Evolutionary conservation across 1,140 invertebrate genomes (phyloP).

Genomic region (Drosophila prosaltans): DNA sequence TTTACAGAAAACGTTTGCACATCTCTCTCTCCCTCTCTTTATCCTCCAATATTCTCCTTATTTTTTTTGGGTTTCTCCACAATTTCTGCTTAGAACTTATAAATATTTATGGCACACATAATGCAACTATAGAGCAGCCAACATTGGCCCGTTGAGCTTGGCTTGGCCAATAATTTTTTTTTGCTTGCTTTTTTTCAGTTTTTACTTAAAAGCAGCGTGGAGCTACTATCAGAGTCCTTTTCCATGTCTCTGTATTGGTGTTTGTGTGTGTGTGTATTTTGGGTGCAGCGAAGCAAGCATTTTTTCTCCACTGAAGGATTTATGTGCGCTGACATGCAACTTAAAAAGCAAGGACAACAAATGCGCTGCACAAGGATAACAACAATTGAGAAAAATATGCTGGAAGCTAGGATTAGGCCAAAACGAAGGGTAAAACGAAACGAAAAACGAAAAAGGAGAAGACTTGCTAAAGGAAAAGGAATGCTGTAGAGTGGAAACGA

Average conservation of each 20-base stretch:
- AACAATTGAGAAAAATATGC: constrained; percentile 78
- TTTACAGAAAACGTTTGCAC: constrained; percentile 8
- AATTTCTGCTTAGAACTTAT: constrained; percentile 74
- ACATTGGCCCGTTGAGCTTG: constrained; percentile 58
- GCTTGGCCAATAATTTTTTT: constrained; percentile 71
- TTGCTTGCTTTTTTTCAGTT: constrained; percentile 20
- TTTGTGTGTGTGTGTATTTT: constrained; percentile 55
- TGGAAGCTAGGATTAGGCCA: constrained; percentile 70
- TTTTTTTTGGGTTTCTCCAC: neutral
- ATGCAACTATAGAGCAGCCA: constrained; percentile 43
- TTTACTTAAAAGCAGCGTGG: neutral
- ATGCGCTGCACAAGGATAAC: constrained; percentile 47
- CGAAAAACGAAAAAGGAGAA: constrained; percentile 13
- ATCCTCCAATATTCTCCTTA: neutral
- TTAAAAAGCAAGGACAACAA: constrained; percentile 77
- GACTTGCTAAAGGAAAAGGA: neutral
- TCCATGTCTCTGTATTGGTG: constrained; percentile 20
- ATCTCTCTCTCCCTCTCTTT: neutral
- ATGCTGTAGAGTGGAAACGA: constrained; percentile 30
- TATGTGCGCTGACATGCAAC: constrained; percentile 79
- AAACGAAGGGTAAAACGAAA: neutral
- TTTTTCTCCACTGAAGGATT: constrained; percentile 73
- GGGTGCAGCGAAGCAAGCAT: constrained; percentile 70
- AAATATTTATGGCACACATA: constrained; percentile 78
- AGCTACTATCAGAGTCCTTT: constrained; percentile 44